These are phyloP conservation scores for Papio anubis DNA, from an alignment of 2,113 vertebrate genomes.

Conservation along the genomic window DNA sequence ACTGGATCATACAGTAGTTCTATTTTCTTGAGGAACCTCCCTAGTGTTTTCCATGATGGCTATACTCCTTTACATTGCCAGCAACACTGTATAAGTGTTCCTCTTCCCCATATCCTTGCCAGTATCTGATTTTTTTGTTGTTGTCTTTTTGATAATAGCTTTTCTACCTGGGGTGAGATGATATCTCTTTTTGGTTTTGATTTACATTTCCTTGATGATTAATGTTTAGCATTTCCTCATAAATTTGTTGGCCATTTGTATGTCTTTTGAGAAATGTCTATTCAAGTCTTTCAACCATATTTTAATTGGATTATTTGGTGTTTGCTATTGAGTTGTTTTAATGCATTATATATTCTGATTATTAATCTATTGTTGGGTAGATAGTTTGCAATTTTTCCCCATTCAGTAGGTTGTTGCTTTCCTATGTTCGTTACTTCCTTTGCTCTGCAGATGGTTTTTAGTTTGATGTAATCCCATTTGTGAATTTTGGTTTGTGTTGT, in stretches of 20 bases:
- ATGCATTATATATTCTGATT: too few relatives aligned
- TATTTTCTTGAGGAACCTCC: not conserved
- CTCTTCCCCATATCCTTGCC: not conserved
- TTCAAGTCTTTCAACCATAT: too few relatives aligned
- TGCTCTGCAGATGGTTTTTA: too few relatives aligned
- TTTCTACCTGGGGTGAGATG: not conserved
- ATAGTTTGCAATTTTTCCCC: too few relatives aligned
- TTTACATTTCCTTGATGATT: not conserved
- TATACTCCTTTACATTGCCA: not conserved
- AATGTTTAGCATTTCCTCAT: not conserved
- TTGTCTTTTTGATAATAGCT: not conserved
- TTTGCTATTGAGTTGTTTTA: too few relatives aligned
- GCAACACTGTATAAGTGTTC: not conserved
- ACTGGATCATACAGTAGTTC: not conserved
- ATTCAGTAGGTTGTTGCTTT: too few relatives aligned
- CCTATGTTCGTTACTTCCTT: too few relatives aligned
- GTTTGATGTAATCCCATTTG: too few relatives aligned
- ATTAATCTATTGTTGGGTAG: too few relatives aligned
- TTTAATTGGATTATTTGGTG: too few relatives aligned
- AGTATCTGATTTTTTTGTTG: not conserved
- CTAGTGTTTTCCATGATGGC: not conserved
- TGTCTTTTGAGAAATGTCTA: too few relatives aligned
- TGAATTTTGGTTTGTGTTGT: too few relatives aligned
- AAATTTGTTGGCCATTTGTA: not conserved
- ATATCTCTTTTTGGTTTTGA: not conserved